Evolutionary conservation across 2,797 vertebrate genomes (phyloP).

Genomic region (Ateles fusciceps): DNA sequence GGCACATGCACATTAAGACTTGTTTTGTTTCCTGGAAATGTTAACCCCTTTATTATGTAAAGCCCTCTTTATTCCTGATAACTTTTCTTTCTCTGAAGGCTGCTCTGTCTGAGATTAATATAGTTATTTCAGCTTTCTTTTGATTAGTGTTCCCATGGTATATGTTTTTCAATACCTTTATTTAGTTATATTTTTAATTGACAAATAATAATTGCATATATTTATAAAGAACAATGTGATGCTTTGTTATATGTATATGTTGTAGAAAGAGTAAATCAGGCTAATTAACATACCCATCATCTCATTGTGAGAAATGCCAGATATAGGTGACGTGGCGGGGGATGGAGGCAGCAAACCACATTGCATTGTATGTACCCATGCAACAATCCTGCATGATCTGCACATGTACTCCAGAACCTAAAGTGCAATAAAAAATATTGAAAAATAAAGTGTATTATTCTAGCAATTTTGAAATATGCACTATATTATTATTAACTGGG

Average conservation of each 20-base stretch:
- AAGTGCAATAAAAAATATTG: too few species aligned
- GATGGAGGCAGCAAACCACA: too few species aligned
- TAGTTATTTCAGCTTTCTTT: background rate
- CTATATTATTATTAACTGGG: background rate
- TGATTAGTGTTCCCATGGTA: background rate
- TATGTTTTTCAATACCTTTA: background rate
- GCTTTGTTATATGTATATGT: background rate
- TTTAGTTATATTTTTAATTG: background rate
- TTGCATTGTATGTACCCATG: too few species aligned
- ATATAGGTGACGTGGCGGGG: too few species aligned
- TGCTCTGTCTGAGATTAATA: background rate
- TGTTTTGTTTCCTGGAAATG: background rate
- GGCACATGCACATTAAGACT: background rate
- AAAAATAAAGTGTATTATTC: background rate
- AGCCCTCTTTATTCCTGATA: background rate
- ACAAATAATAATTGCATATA: background rate
- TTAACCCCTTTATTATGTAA: background rate
- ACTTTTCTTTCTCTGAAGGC: background rate
- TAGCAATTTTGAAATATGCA: background rate
- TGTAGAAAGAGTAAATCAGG: background rate
- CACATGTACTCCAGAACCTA: too few species aligned
- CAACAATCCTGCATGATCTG: too few species aligned
- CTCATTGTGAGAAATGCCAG: background rate
- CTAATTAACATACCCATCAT: background rate
- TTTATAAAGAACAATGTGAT: background rate